Percentiles rank a stretch among this genome's conserved stretches.
phyloP scores from a whole-genome alignment of 2,888 invertebrate genomes.

The Agrilus mali region DNA sequence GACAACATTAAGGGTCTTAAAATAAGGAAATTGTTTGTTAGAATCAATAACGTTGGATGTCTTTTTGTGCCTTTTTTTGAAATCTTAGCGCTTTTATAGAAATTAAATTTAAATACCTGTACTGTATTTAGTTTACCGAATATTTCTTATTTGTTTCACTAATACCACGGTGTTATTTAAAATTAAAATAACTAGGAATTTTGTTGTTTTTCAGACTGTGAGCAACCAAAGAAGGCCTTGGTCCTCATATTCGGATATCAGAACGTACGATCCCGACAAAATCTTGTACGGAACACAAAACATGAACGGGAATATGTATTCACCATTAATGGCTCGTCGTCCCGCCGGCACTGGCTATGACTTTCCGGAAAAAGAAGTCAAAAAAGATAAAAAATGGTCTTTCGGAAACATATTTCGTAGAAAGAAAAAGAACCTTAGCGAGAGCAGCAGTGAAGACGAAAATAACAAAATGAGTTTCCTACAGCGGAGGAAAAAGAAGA shows the following conservation, averaged over 20 bases:
- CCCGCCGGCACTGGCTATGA: conserved; percentile 39
- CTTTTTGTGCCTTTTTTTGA: too few species aligned
- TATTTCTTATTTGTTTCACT: too few species aligned
- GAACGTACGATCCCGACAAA: conserved; percentile 31
- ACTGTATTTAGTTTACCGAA: too few species aligned
- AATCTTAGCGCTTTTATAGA: too few species aligned
- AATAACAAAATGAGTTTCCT: conserved; percentile 29
- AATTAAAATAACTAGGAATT: conserved; percentile 1
- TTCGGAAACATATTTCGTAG: conserved; percentile 66
- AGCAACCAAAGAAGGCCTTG: conserved; percentile 32
- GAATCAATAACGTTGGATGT: too few species aligned
- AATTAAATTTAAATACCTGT: too few species aligned
- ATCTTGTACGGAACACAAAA: conserved; percentile 6
- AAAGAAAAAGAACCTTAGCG: conserved; percentile 52
- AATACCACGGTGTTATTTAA: background rate
- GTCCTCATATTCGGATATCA: conserved; percentile 30
- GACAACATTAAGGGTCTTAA: too few species aligned
- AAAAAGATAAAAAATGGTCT: conserved; percentile 65
- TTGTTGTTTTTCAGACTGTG: conserved; percentile 32
- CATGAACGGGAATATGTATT: conserved; percentile 10
- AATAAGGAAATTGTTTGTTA: too few species aligned
- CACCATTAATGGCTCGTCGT: conserved; percentile 24
- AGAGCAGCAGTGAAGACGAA: conserved; percentile 38
- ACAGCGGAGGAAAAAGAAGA: conserved; percentile 29
- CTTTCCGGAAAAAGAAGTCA: conserved; percentile 34